Conservation (phyloP, 2,888 invertebrate species). For the Sarcophaga rosellei region DNA sequence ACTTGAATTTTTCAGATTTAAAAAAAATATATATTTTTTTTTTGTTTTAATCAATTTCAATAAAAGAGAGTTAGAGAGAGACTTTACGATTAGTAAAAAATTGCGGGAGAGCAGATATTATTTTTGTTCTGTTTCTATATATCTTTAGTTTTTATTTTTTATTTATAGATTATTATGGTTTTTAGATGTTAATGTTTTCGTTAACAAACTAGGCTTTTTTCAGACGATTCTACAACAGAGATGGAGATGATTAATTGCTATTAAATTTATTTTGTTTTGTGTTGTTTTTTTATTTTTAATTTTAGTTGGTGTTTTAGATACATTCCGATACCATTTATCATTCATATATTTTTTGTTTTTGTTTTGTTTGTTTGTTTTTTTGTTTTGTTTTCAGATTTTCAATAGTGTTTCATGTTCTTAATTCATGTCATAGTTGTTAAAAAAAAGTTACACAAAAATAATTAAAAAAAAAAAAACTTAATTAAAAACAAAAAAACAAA, state of each 20-base stretch:
- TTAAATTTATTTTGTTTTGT: slow-evolving; percentile 40
- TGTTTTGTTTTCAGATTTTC: slow-evolving; percentile 42
- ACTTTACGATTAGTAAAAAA: slow-evolving; percentile 62
- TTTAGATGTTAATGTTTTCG: slow-evolving; percentile 65
- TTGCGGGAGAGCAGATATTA: slow-evolving; percentile 67
- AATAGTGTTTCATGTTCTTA: slow-evolving; percentile 41
- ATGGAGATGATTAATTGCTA: slow-evolving; percentile 64
- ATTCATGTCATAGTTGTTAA: slow-evolving; percentile 60
- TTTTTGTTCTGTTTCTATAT: slow-evolving; percentile 54
- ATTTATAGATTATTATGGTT: slow-evolving; percentile 8
- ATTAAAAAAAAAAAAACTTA: slow-evolving; percentile 35
- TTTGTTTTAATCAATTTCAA: slow-evolving; percentile 12
- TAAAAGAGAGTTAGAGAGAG: slow-evolving; percentile 70
- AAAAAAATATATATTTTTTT: not conserved
- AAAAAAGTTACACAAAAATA: slow-evolving; percentile 11
- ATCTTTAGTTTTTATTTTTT: slow-evolving; percentile 31
- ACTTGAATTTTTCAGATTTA: too few species aligned
- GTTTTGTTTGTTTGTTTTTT: slow-evolving; percentile 14
- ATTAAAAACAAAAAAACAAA: slow-evolving; percentile 15
- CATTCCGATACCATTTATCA: slow-evolving; percentile 66
- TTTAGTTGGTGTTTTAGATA: slow-evolving; percentile 64
- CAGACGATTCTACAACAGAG: slow-evolving; percentile 69
- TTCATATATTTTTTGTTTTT: slow-evolving; percentile 16
- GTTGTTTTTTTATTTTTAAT: slow-evolving; percentile 41
- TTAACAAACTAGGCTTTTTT: slow-evolving; percentile 69